Conservation (phyloP, 2,888 invertebrate genomes). For the Tenthredo distinguenda region DNA sequence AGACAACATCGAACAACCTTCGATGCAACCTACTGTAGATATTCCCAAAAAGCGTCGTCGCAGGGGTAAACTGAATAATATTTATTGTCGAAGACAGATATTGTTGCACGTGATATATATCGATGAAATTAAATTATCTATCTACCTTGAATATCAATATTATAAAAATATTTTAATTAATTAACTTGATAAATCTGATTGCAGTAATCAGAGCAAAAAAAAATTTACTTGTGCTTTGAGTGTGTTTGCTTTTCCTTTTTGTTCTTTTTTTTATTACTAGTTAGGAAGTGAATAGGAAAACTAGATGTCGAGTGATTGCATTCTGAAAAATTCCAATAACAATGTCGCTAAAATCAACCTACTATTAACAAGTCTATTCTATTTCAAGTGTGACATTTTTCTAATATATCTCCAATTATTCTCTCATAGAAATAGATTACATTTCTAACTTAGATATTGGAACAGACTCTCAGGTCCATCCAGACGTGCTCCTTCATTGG, state of each 20-base stretch:
- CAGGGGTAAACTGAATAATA: constrained; percentile 78
- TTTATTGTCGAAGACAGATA: constrained; percentile 25
- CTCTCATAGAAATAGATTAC: constrained; percentile 37
- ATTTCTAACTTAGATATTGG: constrained; percentile 53
- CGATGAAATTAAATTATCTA: constrained; percentile 10
- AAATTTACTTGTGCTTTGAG: constrained; percentile 9
- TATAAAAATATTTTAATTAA: constrained; percentile 38
- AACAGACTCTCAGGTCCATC: constrained; percentile 85
- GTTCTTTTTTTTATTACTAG: constrained; percentile 5
- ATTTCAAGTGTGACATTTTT: constrained; percentile 35
- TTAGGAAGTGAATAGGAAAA: background rate
- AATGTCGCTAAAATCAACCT: constrained; percentile 42
- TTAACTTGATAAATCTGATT: constrained; percentile 35
- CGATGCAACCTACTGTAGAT: constrained; percentile 78
- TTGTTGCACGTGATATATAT: constrained; percentile 40
- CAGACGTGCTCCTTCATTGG: constrained; percentile 89
- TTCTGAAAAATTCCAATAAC: constrained; percentile 27
- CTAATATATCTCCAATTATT: constrained; percentile 18
- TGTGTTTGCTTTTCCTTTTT: constrained; percentile 30
- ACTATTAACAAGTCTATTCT: constrained; percentile 13
- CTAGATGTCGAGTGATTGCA: constrained; percentile 20
- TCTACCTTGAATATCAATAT: constrained; percentile 27
- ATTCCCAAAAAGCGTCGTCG: constrained; percentile 84
- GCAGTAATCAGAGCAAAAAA: constrained; percentile 9
- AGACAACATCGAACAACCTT: constrained; percentile 81